Evolutionary conservation across 2,888 invertebrate genomes (phyloP).

Genomic region (Timema podura): DNA sequence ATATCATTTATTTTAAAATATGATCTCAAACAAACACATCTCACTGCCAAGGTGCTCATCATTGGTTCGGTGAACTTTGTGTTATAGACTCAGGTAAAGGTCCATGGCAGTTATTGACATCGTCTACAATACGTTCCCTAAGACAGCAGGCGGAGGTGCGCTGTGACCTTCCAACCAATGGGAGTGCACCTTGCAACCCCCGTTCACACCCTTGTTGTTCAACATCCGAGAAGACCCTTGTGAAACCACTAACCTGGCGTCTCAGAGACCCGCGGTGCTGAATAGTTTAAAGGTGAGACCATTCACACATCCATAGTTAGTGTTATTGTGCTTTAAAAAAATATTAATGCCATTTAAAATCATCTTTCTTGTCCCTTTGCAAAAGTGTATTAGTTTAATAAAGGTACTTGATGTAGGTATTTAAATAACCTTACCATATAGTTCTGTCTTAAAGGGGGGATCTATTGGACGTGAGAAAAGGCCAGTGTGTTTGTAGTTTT

Average conservation of each 20-base stretch:
- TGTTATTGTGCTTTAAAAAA: too few relatives aligned
- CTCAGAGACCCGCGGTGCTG: conserved; percentile 43
- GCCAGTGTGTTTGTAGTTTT: too few relatives aligned
- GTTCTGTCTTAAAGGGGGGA: too few relatives aligned
- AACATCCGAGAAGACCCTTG: conserved; percentile 45
- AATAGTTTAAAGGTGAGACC: conserved; percentile 43
- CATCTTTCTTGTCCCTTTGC: too few relatives aligned
- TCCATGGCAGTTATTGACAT: conserved; percentile 20
- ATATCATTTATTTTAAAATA: too few relatives aligned
- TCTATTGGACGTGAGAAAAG: too few relatives aligned
- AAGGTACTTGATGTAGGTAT: too few relatives aligned
- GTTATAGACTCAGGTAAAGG: background rate
- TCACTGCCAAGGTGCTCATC: background rate
- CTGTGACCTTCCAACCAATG: conserved; percentile 13
- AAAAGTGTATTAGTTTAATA: too few relatives aligned
- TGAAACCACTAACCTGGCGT: conserved; percentile 48
- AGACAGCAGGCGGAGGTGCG: conserved; percentile 23
- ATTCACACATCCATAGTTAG: too few relatives aligned
- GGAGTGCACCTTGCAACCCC: conserved; percentile 38
- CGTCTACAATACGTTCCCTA: conserved; percentile 18
- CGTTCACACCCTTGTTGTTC: conserved; percentile 43
- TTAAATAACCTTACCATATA: too few relatives aligned
- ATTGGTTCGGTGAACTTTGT: background rate
- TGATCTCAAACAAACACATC: background rate
- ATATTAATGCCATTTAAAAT: too few relatives aligned